Base-by-base conservation (phyloP, 1,140 invertebrate genomes). In the Platorchestia sp. region DNA sequence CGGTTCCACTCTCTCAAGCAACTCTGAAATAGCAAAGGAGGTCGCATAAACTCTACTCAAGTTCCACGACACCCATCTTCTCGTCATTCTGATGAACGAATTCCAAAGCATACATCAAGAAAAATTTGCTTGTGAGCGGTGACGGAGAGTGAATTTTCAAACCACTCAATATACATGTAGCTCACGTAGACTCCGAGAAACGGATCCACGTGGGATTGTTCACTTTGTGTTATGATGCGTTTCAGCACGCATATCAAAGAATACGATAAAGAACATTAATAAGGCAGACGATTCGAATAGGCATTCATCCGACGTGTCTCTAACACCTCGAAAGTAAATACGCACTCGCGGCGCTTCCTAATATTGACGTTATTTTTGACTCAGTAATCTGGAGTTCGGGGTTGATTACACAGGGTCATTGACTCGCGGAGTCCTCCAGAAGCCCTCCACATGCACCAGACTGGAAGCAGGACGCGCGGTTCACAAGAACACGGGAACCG, bases 401-500 rank as follows among this genome's bases (percentile, higher is more conserved):
- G 59, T 27, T 75, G 59, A 75, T 36, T 75, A 14, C 59, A 75
- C 36, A 10, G 59, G 59, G 59, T 75, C 59, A 36, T 75, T 75
- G 59, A 75, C 59, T 75, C 59, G 59, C 59, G 14, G 27, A 75
- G 59, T 75, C 59, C 59, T 75, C 27, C 59, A 75, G 59, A 10
- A 75, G 59, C 59, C 59, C 59, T 51, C 59, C 27, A 36, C 59
- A 75, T 75, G 59, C 59, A 75, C 59, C 10, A 75, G 59, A 36
- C 59, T 75, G 59, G 27, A 75, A 27, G 59, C 59, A 75, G 59
- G 59, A 75, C 59, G 59, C 59, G 27, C 59, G 59, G 59, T 75
- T 75, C 59, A 75, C 59, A 75, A 75, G 59, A 75, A 75, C 59
- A 75, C 59, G 59, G 59, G 59, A 75, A 75, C 59, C 59, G 59